Evolutionary conservation across 2,113 vertebrate genomes (phyloP), one percentile per base, ranked within the genome.

Genomic region (Sigmodon hispidus): DNA sequence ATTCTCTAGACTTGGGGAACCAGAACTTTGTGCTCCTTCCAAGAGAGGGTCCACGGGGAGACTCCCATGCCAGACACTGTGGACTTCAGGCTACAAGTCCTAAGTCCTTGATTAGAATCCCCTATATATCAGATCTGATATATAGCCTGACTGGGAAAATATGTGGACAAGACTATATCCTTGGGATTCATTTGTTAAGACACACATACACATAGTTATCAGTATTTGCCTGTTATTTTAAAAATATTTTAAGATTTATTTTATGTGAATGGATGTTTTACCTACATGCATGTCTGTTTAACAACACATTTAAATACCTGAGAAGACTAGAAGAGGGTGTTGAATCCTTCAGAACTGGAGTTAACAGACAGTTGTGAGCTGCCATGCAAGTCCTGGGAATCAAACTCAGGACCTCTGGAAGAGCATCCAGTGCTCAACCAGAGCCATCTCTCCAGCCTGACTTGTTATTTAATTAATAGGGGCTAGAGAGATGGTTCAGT

Each of bases 131-230:
- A 90, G 65, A 76, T 16, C 50, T 43, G 88, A 50, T 63, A 87
- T 52, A 34, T 12, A 92, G 52, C 31, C 76, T 84, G 69, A 70
- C 16, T 52, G 7, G 8, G 43, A 9, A 69, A 73, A 48, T 61
- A 95, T 5, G 75, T 15, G 48, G 67, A 93, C 73, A 96, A 91
- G 84, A 89, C 43, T 36, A 36, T 45, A 3, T 45, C 70, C 19
- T 45, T 95, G 50, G 65, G 69, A 85, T 89, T 59, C 48, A 59
- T 40, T 95, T 79, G 57, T 70, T 77, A 84, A 89, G 12, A 61
- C 17, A 91, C 31, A 81, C 21, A 73, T 31, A 81, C 1, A 70
- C 52, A 93, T 0, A 77, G n/a, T 67, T 43, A 94, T 50, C 73
- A 83, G 70, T 48, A 94, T 31, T 73, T 61, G 21, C 29, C 22